A percentile compares a stretch with the other conserved stretches of the same genome.
Evolutionary conservation across 2,888 invertebrate species (phyloP).

Genomic region (Drosophila leonis): DNA sequence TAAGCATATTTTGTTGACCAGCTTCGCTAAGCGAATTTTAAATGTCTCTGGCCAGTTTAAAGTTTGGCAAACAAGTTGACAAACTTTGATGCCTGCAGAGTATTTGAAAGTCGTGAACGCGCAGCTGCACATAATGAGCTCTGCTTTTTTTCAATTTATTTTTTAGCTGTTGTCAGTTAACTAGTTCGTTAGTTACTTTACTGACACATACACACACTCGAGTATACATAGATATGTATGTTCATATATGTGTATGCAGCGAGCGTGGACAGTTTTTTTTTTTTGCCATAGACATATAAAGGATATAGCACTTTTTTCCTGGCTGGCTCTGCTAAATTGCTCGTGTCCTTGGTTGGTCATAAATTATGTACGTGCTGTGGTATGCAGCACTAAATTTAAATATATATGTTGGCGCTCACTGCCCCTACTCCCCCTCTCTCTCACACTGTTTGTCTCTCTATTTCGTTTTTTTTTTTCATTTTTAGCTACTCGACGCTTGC

Average conservation of each 20-base stretch:
- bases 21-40: slow-evolving; percentile 5
- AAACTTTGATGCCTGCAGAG: slow-evolving; percentile 23
- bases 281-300: slow-evolving; percentile 22
- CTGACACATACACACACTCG: slow-evolving; percentile 19
- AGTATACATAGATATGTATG: background rate
- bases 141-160: slow-evolving; percentile 18
- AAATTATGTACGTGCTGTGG: slow-evolving; percentile 82
- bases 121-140: slow-evolving; percentile 45
- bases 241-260: slow-evolving; percentile 5
- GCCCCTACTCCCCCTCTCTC: slow-evolving; percentile 8
- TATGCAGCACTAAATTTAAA: slow-evolving; percentile 82
- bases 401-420: slow-evolving; percentile 56
- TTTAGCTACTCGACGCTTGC: slow-evolving; percentile 14
- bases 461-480: background rate
- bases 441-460: slow-evolving; percentile 14
- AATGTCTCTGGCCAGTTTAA: slow-evolving; percentile 10
- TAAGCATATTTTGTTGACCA: slow-evolving; percentile 6
- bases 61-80: background rate
- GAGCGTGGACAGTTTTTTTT: slow-evolving; percentile 24
- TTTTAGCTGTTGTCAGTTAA: slow-evolving; percentile 58
- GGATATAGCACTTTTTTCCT: slow-evolving; percentile 47
- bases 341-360: slow-evolving; percentile 82
- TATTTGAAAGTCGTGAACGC: slow-evolving; percentile 16
- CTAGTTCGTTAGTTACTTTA: slow-evolving; percentile 66
- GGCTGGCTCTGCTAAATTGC: slow-evolving; percentile 76